phyloP scores from a whole-genome alignment of 2,888 invertebrate genomes.

The Brachypalpus laphriformis region DNA sequence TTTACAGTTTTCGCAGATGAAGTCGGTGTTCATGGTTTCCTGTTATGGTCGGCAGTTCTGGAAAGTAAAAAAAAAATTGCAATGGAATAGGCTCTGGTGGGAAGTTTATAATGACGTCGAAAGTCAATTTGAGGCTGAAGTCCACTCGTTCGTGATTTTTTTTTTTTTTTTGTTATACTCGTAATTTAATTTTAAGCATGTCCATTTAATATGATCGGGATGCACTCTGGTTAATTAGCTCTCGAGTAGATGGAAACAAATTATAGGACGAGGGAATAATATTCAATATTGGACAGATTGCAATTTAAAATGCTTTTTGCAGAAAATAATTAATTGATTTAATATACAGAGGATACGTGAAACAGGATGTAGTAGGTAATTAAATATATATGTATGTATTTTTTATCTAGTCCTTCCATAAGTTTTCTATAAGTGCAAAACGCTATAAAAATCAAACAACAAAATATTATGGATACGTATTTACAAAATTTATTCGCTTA shows the following conservation, averaged over 20 bases:
- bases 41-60: neutral
- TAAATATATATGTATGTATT: no score
- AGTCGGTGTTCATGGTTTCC: constrained; percentile 2
- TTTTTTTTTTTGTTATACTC: no score
- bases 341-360: neutral
- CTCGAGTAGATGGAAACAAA: neutral
- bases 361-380: neutral
- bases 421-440: no score
- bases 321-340: constrained; percentile 9
- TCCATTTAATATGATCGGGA: neutral
- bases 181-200: constrained; percentile 14
- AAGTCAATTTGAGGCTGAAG: neutral
- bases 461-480: no score
- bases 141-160: neutral
- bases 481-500: no score
- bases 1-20: constrained; percentile 80
- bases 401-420: no score
- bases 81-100: constrained; percentile 11
- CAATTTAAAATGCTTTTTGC: neutral
- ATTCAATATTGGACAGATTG: neutral
- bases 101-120: constrained; percentile 11
- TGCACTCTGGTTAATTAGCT: constrained; percentile 3
- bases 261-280: neutral
- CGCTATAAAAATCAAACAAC: no score
- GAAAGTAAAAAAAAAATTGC: neutral